Evolutionary conservation across 2,888 invertebrate species (phyloP).

Genomic region (Vesta saturnalis): DNA sequence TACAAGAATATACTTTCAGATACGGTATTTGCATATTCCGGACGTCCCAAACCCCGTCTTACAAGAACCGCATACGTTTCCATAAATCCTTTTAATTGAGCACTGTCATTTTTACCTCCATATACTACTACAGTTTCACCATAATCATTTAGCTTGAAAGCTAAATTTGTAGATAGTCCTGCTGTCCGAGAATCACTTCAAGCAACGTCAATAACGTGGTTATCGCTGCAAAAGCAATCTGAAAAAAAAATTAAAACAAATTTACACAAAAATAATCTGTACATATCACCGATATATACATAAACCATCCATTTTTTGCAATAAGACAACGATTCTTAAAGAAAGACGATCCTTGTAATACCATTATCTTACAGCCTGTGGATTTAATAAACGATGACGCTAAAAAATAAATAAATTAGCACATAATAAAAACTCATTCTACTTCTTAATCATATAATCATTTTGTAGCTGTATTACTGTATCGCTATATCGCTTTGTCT

Average conservation of each 20-base stretch:
- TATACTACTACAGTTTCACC: constrained; percentile 54
- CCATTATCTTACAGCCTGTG: not conserved
- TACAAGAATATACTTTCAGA: constrained; percentile 41
- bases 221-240: constrained; percentile 17
- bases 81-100: constrained; percentile 33
- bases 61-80: constrained; percentile 45
- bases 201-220: constrained; percentile 53
- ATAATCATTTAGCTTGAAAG: constrained; percentile 56
- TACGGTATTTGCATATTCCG: constrained; percentile 42
- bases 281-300: constrained; percentile 17
- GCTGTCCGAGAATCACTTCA: constrained; percentile 48
- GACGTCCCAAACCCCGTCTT: constrained; percentile 40
- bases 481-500: no score
- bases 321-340: constrained; percentile 17
- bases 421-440: no score
- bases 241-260: not conserved
- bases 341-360: constrained; percentile 11
- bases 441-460: no score
- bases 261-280: not conserved
- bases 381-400: constrained; percentile 5
- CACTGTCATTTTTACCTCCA: constrained; percentile 35
- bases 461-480: no score
- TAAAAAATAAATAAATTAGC: no score
- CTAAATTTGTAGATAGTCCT: constrained; percentile 48
- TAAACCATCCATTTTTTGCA: constrained; percentile 12